phyloP scores from a whole-genome alignment of 2,888 invertebrate genomes.

The Euzetes globulus region DNA sequence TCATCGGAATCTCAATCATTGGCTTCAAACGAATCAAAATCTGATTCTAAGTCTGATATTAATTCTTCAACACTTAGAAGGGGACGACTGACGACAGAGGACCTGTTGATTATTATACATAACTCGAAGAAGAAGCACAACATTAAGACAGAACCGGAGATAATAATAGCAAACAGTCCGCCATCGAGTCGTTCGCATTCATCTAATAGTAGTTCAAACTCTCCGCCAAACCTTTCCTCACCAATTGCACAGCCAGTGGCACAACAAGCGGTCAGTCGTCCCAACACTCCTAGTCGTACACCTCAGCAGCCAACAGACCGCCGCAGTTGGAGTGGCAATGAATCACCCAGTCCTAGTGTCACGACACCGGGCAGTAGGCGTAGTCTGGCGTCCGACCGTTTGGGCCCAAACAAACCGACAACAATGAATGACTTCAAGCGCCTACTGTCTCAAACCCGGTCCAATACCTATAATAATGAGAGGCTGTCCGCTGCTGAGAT shows the following conservation, averaged over 20 bases:
- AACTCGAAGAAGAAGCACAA: slow-evolving; percentile 43
- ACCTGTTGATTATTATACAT: slow-evolving; percentile 43
- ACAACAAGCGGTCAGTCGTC: background rate
- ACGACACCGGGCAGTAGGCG: slow-evolving; percentile 33
- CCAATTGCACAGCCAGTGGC: background rate
- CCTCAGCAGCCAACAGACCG: slow-evolving; percentile 9
- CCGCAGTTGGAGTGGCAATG: slow-evolving; percentile 37
- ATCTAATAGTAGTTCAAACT: slow-evolving; percentile 21
- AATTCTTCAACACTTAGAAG: background rate
- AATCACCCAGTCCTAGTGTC: slow-evolving; percentile 25
- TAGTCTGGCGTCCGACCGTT: slow-evolving; percentile 42
- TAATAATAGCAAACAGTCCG: slow-evolving; percentile 26
- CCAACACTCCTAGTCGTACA: slow-evolving; percentile 25
- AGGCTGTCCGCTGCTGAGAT: slow-evolving; percentile 31
- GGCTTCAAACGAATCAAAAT: background rate
- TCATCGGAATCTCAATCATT: background rate
- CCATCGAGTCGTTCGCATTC: slow-evolving; percentile 32
- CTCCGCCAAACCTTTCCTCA: background rate
- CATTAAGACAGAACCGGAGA: slow-evolving; percentile 42
- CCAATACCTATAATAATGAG: background rate
- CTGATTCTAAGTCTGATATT: background rate
- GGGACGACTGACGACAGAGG: slow-evolving; percentile 41
- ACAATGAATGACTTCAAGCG: slow-evolving; percentile 76
- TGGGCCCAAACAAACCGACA: slow-evolving; percentile 56
- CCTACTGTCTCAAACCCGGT: slow-evolving; percentile 48